Percentiles rank a stretch among this genome's conserved stretches.
These are phyloP conservation scores for Drosophila sproati DNA, from an alignment of 1,140 invertebrate genomes.

Conservation along the genomic window DNA sequence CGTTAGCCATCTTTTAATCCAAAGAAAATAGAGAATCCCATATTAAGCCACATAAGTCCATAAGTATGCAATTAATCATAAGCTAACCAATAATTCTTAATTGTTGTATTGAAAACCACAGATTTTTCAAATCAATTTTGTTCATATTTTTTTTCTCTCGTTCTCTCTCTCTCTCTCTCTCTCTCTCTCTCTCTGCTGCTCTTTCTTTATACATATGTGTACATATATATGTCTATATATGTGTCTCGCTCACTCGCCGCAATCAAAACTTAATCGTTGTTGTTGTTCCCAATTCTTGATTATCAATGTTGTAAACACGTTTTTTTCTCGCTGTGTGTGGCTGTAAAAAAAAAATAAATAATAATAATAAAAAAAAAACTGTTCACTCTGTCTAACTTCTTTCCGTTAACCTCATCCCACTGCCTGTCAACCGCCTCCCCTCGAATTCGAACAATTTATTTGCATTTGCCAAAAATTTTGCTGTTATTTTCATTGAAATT, in stretches of 20 bases:
- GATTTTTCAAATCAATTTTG: slow-evolving; percentile 64
- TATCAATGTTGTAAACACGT: slow-evolving; percentile 49
- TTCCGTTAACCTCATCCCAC: not conserved
- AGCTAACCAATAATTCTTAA: slow-evolving; percentile 30
- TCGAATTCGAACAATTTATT: slow-evolving; percentile 1
- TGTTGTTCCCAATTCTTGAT: slow-evolving; percentile 19
- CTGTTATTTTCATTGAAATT: slow-evolving; percentile 14
- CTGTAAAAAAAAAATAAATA: slow-evolving; percentile 13
- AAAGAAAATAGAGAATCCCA: not conserved
- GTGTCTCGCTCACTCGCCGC: slow-evolving; percentile 10
- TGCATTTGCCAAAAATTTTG: not conserved
- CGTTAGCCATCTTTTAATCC: too few relatives aligned
- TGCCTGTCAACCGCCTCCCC: not conserved
- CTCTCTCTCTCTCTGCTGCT: slow-evolving; percentile 31
- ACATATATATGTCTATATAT: slow-evolving; percentile 2
- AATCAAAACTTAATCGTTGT: slow-evolving; percentile 20
- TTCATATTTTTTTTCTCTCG: slow-evolving; percentile 51
- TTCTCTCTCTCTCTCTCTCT: slow-evolving; percentile 42
- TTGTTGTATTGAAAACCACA: slow-evolving; percentile 51
- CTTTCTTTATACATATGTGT: slow-evolving; percentile 38
- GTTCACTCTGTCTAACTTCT: slow-evolving; percentile 1
- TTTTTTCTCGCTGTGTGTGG: slow-evolving; percentile 30
- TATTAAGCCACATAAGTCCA: slow-evolving; percentile 1
- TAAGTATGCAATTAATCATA: slow-evolving; percentile 28
- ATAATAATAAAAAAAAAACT: not conserved